phyloP scores from a whole-genome alignment of 2,888 invertebrate species.

The Campoletis raptor region DNA sequence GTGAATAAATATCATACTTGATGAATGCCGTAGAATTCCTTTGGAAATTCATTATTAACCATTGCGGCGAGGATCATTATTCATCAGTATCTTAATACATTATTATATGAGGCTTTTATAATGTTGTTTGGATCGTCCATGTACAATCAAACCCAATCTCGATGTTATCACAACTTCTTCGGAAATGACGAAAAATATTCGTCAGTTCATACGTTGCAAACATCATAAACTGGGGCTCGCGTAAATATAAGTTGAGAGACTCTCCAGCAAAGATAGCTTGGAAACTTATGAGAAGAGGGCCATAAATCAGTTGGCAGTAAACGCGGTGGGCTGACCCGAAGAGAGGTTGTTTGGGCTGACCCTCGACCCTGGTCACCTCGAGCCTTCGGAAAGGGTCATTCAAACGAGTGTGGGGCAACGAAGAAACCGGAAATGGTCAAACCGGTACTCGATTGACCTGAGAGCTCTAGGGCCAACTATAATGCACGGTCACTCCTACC shows the following conservation, averaged over 20 bases:
- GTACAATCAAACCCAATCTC: neutral
- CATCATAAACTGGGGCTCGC: neutral
- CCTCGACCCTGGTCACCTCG: conserved; percentile 80
- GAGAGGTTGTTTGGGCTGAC: conserved; percentile 84
- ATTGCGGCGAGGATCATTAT: too few relatives aligned
- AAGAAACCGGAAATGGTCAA: conserved; percentile 79
- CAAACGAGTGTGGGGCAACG: conserved; percentile 50
- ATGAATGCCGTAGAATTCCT: neutral
- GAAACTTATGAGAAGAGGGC: conserved; percentile 70
- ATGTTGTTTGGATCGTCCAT: neutral
- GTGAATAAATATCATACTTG: too few relatives aligned
- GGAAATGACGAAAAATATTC: neutral
- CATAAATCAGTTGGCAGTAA: conserved; percentile 82
- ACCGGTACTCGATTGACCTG: conserved; percentile 80
- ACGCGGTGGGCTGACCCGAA: conserved; percentile 82
- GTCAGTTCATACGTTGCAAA: neutral
- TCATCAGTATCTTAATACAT: too few relatives aligned
- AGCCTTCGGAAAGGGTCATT: conserved; percentile 55
- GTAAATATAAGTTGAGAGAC: conserved; percentile 10
- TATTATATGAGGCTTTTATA: neutral
- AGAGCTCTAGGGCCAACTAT: conserved; percentile 74
- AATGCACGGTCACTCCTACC: conserved; percentile 83
- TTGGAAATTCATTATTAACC: neutral
- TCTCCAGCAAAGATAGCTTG: conserved; percentile 30
- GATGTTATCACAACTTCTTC: neutral